A percentile compares a stretch with the other conserved stretches of the same genome.
Conservation (phyloP, 2,888 invertebrate genomes). For the Tenthredo notha region DNA sequence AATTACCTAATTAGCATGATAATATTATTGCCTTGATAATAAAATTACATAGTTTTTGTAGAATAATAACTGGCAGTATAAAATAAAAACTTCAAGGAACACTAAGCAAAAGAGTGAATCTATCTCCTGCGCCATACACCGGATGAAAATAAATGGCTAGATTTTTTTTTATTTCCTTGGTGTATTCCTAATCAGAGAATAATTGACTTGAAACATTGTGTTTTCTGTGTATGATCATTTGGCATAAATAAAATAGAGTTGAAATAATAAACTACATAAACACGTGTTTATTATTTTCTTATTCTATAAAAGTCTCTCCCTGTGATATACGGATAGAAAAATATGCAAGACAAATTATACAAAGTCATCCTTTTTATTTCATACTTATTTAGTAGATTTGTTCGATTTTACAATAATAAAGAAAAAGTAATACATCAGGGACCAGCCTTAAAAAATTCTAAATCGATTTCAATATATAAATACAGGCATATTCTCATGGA, state of each 20-base stretch:
- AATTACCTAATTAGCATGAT: slow-evolving; percentile 14
- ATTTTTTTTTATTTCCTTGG: slow-evolving; percentile 22
- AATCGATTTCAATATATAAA: neutral
- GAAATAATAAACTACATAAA: slow-evolving; percentile 31
- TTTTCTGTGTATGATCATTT: slow-evolving; percentile 67
- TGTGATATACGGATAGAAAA: neutral
- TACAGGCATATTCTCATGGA: neutral
- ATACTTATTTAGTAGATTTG: neutral
- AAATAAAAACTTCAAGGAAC: neutral
- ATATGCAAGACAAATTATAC: neutral
- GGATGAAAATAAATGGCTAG: neutral
- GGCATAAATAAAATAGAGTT: slow-evolving; percentile 68
- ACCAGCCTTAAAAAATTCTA: neutral
- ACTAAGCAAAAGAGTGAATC: slow-evolving; percentile 3
- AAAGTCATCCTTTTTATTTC: neutral
- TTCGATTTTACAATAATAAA: neutral
- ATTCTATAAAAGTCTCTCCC: neutral
- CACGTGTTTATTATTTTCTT: neutral
- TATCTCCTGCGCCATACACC: slow-evolving; percentile 8
- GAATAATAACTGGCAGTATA: neutral
- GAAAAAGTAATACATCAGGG: neutral
- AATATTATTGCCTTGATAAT: slow-evolving; percentile 15
- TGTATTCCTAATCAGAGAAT: slow-evolving; percentile 33
- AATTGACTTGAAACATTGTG: slow-evolving; percentile 65
- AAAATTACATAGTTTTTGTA: neutral